Base-by-base conservation (phyloP, 1,140 invertebrate species). In the Manduca sexta region DNA sequence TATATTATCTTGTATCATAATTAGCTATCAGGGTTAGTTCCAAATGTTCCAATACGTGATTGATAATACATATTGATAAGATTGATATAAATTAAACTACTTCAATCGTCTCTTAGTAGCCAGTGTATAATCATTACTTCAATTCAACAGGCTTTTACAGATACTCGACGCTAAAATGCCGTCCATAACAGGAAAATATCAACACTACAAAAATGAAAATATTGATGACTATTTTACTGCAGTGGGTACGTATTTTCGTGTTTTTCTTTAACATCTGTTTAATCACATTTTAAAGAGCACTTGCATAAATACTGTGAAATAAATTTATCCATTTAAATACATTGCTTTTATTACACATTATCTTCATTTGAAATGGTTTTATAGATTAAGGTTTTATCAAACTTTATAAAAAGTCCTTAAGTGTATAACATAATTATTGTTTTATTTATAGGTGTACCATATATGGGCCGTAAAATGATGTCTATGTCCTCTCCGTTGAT, bases 401-500 rank as follows among this genome's bases (percentile, higher is more conserved):
- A n/a, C n/a, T n/a, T n/a, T n/a, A n/a, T n/a, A n/a, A n/a, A n/a
- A n/a, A n/a, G n/a, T n/a, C n/a, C n/a, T 5, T 2, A 26, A 26
- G 4, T 1, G 21, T 26, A 8, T 26, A 26, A 26, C 8, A 8
- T 8, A 26, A 26, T 3, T 26, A 5, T 26, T 26, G 4, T 26
- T 26, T 26, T 26, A 8, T 37, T 42, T 34, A 29, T 17, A 86
- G 82, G 82, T 67, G 79, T 84, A 8, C 90, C 89, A 26, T 91
- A 83, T 47, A 84, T 91, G 60, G 86, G 86, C 2, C 77, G 90
- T 52, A 90, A 91, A 82, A 89, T 91, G 88, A 90, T 91, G 88
- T 58, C 64, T 13, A 70, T 88, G 63, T 86, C 89, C 35, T 88
- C 84, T 54, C 90, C 90, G 21, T 66, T 79, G 26, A 77, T 91